Conservation (phyloP, 2,888 invertebrate genomes). For the Drosophila maculinotata region DNA sequence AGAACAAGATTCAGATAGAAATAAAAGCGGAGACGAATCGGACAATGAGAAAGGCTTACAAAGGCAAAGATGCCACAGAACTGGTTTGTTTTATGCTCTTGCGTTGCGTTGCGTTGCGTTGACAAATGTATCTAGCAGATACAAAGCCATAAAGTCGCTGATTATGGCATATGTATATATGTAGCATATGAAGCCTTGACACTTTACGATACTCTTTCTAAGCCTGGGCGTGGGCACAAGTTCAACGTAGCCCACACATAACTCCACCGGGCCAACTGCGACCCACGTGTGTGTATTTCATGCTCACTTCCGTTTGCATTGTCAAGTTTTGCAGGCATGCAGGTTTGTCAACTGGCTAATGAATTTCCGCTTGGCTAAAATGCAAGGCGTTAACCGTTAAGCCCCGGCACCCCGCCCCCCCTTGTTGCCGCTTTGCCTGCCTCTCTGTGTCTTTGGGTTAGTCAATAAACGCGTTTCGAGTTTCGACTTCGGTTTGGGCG, state of each 20-base stretch:
- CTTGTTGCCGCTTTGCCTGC: not conserved
- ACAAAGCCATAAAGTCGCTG: constrained; percentile 34
- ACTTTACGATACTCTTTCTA: constrained; percentile 11
- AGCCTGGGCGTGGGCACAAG: constrained; percentile 45
- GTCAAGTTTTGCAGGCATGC: constrained; percentile 21
- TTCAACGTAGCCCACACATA: constrained; percentile 48
- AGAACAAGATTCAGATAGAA: constrained; percentile 18
- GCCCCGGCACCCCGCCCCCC: not conserved
- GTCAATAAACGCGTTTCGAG: constrained; percentile 38
- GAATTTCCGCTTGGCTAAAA: constrained; percentile 71
- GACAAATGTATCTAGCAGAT: constrained; percentile 67
- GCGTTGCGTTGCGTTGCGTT: constrained; percentile 30
- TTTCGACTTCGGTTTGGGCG: constrained; percentile 53
- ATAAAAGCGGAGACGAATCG: constrained; percentile 22
- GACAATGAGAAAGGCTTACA: constrained; percentile 48
- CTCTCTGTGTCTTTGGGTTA: constrained; percentile 50
- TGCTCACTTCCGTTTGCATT: constrained; percentile 68
- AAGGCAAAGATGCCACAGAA: constrained; percentile 48
- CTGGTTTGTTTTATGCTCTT: no score
- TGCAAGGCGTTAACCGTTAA: constrained; percentile 46
- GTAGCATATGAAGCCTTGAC: constrained; percentile 58
- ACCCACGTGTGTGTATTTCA: constrained; percentile 47
- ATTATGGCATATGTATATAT: constrained; percentile 41
- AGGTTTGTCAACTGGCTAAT: constrained; percentile 65
- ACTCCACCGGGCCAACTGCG: not conserved